Evolutionary conservation across 2,113 vertebrate genomes (phyloP), one percentile per base, ranked within the genome.

Genomic region (Malurus elegans): DNA sequence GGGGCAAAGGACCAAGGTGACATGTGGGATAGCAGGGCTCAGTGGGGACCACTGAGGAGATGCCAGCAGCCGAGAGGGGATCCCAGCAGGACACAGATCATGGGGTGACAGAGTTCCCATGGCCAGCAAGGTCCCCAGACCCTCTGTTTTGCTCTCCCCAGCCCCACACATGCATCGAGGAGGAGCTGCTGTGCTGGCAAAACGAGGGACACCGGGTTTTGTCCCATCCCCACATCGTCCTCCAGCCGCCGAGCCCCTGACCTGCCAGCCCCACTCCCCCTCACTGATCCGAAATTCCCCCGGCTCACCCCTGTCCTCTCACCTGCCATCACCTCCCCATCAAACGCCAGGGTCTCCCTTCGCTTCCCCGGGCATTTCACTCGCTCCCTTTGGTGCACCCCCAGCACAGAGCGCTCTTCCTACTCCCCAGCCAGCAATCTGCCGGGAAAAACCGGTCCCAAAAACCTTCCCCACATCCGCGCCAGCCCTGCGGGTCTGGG

Each of bases 401-500:
- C 47, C 70, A 34, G 32, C 65, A 20, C 90, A 32, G 6, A 1
- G 17, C 69, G 65, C 88, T 58, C 85, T 85, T 71, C 91, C 82
- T 60, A 12, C 42, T 93, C 64, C 42, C 51, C 78, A 28, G 51
- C 88, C 54, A 31, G 14, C 69, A 48, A 84, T 34, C 88, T 34
- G 10, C 81, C 17, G 26, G 91, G 82, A 92, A 90, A 83, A 93
- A 96, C 34, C 47, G 4, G 78, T 85, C 92, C 88, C 92, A 54
- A 87, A 85, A 91, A 36, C 80, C 92, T 88, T 93, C 73, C 72
- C 88, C 71, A 15, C 80, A 72, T 81, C 86, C 34, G 36, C 31
- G 78, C 90, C 88, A 95, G 81, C 91, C 76, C 67, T 40, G 83
- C 29, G 57, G 82, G 90, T 67, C 89, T 78, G 70, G 90, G 95